Conservation (phyloP, 2,797 vertebrate genomes). For the Psittacula derbiana region DNA sequence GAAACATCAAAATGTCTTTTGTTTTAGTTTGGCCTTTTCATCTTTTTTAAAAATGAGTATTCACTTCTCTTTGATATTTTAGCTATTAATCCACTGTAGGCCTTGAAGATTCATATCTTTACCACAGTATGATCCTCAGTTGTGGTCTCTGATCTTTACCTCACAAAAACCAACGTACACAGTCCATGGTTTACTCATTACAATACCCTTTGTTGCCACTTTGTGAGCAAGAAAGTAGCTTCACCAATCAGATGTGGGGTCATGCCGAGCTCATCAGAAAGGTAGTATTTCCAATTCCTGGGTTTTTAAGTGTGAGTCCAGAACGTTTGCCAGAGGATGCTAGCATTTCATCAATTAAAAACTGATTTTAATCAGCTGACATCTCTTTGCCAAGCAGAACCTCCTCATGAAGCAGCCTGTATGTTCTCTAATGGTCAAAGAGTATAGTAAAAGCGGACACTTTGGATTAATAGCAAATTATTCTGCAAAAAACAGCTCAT, state of each 20-base stretch:
- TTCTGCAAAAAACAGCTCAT: neutral
- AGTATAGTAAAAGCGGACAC: neutral
- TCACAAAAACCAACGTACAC: neutral
- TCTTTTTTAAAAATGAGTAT: neutral
- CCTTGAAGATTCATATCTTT: neutral
- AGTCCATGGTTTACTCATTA: neutral
- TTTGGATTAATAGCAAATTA: neutral
- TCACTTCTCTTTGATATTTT: neutral
- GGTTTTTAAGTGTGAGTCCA: neutral
- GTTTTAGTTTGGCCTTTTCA: neutral
- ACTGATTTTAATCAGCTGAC: neutral
- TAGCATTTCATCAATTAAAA: neutral
- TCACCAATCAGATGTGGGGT: neutral
- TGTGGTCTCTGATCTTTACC: neutral
- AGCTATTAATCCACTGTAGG: neutral
- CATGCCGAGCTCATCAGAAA: neutral
- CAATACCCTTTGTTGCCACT: neutral
- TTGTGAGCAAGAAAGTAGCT: neutral
- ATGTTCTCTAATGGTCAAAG: neutral
- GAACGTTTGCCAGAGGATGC: neutral
- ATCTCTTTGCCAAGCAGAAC: neutral
- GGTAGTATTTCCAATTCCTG: neutral
- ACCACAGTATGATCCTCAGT: neutral
- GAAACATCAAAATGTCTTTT: neutral
- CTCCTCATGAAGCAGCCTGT: neutral